Percentiles rank a stretch among this genome's conserved stretches.
Conservation (phyloP, 2,797 vertebrate species). For the Rhodeus uyekii region DNA sequence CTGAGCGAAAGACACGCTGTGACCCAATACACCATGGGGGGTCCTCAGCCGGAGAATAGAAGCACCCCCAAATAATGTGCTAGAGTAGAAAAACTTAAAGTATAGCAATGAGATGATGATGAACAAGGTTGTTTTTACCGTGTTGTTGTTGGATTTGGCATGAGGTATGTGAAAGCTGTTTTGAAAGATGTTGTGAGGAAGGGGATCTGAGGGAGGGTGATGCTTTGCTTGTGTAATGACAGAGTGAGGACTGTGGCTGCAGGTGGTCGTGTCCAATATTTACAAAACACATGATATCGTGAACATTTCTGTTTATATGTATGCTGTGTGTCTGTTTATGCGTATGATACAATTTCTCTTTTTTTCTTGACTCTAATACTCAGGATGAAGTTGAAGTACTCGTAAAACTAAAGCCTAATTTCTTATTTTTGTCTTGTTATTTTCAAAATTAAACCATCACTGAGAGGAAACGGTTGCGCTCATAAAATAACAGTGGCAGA, state of each 20-base stretch:
- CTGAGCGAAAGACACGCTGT: conserved; percentile 55
- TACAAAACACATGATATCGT: conserved; percentile 58
- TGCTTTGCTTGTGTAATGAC: conserved; percentile 62
- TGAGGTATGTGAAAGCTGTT: conserved; percentile 19
- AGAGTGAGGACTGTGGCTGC: conserved; percentile 64
- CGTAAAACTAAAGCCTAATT: conserved; percentile 11
- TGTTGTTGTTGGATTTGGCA: conserved; percentile 16
- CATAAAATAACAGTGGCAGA: neutral
- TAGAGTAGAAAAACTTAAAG: conserved; percentile 20
- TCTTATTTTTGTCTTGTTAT: conserved; percentile 1
- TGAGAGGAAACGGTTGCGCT: neutral
- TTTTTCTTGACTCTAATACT: neutral
- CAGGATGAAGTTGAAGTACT: neutral
- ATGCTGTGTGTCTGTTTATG: neutral
- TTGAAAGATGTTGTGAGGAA: conserved; percentile 61
- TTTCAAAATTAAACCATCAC: conserved; percentile 2
- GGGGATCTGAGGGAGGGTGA: conserved; percentile 59
- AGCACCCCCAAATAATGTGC: conserved; percentile 41
- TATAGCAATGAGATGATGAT: conserved; percentile 14
- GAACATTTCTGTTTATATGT: neutral
- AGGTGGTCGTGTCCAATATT: conserved; percentile 67
- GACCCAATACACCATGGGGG: conserved; percentile 38
- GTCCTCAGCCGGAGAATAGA: conserved; percentile 33
- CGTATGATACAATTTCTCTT: neutral
- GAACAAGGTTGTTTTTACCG: neutral